These are phyloP conservation scores for Lophius americanus DNA, from an alignment of 2,797 vertebrate genomes.

Conservation along the genomic window DNA sequence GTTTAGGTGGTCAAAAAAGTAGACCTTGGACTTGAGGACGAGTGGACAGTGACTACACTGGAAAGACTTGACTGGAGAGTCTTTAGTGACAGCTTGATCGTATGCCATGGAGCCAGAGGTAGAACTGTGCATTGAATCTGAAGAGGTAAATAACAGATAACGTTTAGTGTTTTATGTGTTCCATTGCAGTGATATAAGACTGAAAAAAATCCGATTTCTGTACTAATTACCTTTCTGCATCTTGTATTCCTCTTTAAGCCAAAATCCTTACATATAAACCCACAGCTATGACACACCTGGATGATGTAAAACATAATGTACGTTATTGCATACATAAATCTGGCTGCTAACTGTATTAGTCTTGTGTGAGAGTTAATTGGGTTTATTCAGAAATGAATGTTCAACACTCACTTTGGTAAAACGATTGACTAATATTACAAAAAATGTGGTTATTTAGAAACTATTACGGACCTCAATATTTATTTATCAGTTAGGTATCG, in stretches of 20 bases:
- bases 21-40: constrained; percentile 88
- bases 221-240: constrained; percentile 61
- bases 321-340: not conserved
- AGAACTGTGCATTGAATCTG: constrained; percentile 80
- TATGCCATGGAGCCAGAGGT: constrained; percentile 79
- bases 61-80: constrained; percentile 80
- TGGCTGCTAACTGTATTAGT: no score
- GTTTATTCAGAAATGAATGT: not conserved
- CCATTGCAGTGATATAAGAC: not conserved
- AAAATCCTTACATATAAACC: not conserved
- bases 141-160: not conserved
- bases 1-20: constrained; percentile 88
- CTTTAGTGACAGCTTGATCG: constrained; percentile 74
- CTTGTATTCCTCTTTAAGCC: constrained; percentile 25
- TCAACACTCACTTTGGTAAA: no score
- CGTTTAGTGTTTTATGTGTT: not conserved
- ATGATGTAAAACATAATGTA: not conserved
- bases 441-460: not conserved
- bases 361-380: not conserved
- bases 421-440: not conserved
- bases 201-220: not conserved
- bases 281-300: constrained; percentile 26
- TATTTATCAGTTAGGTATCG: not conserved
- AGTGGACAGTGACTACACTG: constrained; percentile 88
- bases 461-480: not conserved